A percentile compares a stretch with the other conserved stretches of the same genome.
Evolutionary conservation across 2,888 invertebrate genomes (phyloP).

Genomic region (Cistogaster globosa): DNA sequence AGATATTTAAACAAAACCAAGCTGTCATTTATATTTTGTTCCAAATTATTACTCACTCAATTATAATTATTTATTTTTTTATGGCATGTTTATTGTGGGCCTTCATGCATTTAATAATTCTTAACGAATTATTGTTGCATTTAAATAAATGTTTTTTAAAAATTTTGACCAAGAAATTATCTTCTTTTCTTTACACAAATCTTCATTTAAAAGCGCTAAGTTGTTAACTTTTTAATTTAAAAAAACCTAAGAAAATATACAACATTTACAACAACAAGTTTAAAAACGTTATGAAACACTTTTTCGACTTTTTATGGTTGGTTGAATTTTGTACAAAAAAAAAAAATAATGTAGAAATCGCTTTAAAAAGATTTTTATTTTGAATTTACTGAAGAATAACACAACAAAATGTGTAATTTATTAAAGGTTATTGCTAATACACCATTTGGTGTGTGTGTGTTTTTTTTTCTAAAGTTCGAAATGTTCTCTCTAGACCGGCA

Average conservation of each 20-base stretch:
- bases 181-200: background rate
- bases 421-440: no score
- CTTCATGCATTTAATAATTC: conserved; percentile 16
- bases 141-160: conserved; percentile 45
- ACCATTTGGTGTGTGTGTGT: no score
- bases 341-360: conserved; percentile 48
- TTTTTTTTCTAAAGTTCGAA: no score
- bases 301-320: conserved; percentile 80
- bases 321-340: conserved; percentile 72
- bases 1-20: background rate
- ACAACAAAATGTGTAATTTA: no score
- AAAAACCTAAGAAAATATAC: conserved; percentile 41
- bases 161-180: conserved; percentile 35
- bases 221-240: conserved; percentile 35
- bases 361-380: conserved; percentile 2
- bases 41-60: conserved; percentile 18
- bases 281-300: conserved; percentile 77
- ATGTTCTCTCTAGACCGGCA: no score
- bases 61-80: conserved; percentile 1
- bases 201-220: conserved; percentile 40
- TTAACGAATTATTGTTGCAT: conserved; percentile 54
- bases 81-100: conserved; percentile 20
- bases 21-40: conserved; percentile 6
- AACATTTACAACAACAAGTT: conserved; percentile 6
- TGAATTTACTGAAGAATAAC: no score